Conservation (phyloP, 1,140 invertebrate genomes). For the Calosoma granatense region DNA sequence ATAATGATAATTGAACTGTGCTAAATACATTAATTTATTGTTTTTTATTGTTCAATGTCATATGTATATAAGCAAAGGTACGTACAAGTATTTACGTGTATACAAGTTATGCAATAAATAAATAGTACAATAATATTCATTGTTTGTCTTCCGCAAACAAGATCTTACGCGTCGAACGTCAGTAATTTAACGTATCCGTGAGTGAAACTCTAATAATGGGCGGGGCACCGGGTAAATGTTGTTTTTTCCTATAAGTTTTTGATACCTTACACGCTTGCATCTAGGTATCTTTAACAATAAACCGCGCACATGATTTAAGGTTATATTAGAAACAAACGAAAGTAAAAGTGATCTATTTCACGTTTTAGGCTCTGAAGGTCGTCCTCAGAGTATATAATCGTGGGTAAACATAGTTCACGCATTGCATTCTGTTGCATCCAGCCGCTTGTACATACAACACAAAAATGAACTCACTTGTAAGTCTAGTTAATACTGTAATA, state of each 20-base stretch:
- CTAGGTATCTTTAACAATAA: not conserved
- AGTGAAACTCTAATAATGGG: not conserved
- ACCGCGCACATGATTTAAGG: not conserved
- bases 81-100: too few relatives aligned
- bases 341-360: conserved; percentile 9
- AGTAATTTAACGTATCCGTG: not conserved
- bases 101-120: not conserved
- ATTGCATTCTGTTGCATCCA: not conserved
- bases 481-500: not conserved
- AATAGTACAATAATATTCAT: not conserved
- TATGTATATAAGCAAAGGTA: too few relatives aligned
- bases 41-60: too few relatives aligned
- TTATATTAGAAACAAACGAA: not conserved
- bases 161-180: not conserved
- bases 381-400: not conserved
- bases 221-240: too few relatives aligned
- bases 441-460: not conserved
- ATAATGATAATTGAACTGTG: too few relatives aligned
- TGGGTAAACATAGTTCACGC: not conserved
- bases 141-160: not conserved
- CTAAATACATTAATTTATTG: too few relatives aligned
- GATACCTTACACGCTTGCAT: not conserved
- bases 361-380: not conserved
- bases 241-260: too few relatives aligned
- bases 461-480: not conserved